Conservation (phyloP, 2,797 vertebrate species). For the Rhynchotus rufescens region DNA sequence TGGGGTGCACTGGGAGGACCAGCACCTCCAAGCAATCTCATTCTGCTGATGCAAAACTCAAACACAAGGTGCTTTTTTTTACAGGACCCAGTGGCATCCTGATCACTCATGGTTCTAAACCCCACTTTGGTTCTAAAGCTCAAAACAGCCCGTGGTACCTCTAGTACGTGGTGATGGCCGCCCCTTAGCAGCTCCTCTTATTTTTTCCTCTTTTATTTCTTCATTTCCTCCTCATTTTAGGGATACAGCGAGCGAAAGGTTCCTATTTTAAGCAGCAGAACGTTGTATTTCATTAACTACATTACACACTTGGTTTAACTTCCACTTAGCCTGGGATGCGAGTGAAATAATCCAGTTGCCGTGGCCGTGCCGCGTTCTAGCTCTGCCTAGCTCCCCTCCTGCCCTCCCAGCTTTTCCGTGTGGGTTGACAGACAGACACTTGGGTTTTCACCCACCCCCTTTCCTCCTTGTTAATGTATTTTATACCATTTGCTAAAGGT, state of each 20-base stretch:
- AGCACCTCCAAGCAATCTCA: background rate
- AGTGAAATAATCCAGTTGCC: conserved; percentile 63
- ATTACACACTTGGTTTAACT: conserved; percentile 77
- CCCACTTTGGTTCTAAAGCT: background rate
- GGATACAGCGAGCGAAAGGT: conserved; percentile 39
- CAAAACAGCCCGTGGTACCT: background rate
- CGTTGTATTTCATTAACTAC: conserved; percentile 68
- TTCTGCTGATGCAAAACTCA: background rate
- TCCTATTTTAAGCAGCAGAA: conserved; percentile 54
- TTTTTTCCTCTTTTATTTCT: background rate
- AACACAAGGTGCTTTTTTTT: background rate
- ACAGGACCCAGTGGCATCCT: background rate
- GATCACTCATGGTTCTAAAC: background rate
- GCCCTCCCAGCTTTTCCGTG: background rate
- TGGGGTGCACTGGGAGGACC: background rate
- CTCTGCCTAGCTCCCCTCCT: conserved; percentile 8
- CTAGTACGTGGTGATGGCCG: background rate
- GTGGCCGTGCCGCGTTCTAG: background rate
- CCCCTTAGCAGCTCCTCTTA: background rate
- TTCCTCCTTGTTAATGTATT: conserved; percentile 14
- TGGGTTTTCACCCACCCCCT: conserved; percentile 36
- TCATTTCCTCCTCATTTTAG: conserved; percentile 18
- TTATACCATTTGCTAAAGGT: conserved; percentile 34
- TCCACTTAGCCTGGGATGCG: conserved; percentile 68
- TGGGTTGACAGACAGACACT: conserved; percentile 56